phyloP scores from a whole-genome alignment of 1,140 invertebrate species.

The Rhyacophila brunnea region DNA sequence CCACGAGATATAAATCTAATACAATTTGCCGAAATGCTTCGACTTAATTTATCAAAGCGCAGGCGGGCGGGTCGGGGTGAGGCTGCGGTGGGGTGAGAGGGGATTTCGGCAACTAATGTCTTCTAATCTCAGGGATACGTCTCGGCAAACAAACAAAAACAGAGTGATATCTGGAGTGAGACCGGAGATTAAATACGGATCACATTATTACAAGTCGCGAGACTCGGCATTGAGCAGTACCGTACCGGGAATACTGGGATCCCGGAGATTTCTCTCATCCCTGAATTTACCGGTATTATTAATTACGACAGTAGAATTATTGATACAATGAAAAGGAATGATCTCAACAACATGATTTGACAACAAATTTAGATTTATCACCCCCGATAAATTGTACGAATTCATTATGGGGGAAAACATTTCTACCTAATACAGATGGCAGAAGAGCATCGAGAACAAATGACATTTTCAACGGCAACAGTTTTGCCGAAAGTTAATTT shows the following conservation, averaged over 20 bases:
- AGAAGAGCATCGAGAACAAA: no score
- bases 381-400: no score
- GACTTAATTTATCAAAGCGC: conserved; percentile 16
- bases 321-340: no score
- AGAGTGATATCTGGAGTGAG: conserved; percentile 3
- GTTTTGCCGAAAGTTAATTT: no score
- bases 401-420: no score
- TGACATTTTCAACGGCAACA: no score
- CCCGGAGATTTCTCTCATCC: neutral
- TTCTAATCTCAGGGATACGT: conserved; percentile 16
- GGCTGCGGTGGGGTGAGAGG: neutral
- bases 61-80: neutral
- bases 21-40: conserved; percentile 22
- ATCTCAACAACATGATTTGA: no score
- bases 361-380: no score
- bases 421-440: no score
- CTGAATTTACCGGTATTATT: no score
- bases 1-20: conserved; percentile 30
- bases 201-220: conserved; percentile 4
- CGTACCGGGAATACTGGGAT: neutral
- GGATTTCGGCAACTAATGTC: conserved; percentile 7
- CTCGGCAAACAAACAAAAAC: conserved; percentile 14
- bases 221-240: neutral
- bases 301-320: no score
- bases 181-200: conserved; percentile 15